Conservation (phyloP, 1,140 invertebrate species). For the Drosophila ananassae region DNA sequence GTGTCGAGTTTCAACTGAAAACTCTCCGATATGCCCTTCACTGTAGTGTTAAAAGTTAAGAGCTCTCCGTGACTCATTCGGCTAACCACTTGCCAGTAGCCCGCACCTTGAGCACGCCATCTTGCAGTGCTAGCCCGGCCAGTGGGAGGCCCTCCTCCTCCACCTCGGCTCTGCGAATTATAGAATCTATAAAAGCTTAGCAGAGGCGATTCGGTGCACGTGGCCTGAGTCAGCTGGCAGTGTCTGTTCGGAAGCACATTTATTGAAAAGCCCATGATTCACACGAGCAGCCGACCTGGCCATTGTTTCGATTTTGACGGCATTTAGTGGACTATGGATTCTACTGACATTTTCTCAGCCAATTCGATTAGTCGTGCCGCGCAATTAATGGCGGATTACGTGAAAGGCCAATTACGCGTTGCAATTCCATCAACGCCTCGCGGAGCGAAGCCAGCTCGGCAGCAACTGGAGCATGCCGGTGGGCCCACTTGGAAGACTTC, state of each 20-base stretch:
- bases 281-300: slow-evolving; percentile 9
- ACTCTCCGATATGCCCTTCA: not conserved
- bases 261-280: slow-evolving; percentile 25
- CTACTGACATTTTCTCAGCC: slow-evolving; percentile 17
- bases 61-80: slow-evolving; percentile 17
- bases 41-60: not conserved
- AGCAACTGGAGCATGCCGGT: slow-evolving; percentile 36
- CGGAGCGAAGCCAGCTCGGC: slow-evolving; percentile 9
- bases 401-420: slow-evolving; percentile 43
- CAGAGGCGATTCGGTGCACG: slow-evolving; percentile 22
- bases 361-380: slow-evolving; percentile 29
- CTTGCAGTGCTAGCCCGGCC: slow-evolving; percentile 5
- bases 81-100: slow-evolving; percentile 1
- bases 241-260: not conserved
- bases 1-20: not conserved
- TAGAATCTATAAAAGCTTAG: slow-evolving; percentile 20
- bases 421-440: slow-evolving; percentile 33
- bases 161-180: slow-evolving; percentile 14
- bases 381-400: slow-evolving; percentile 46
- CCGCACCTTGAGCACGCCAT: slow-evolving; percentile 33
- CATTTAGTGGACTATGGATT: slow-evolving; percentile 6
- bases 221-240: slow-evolving; percentile 43
- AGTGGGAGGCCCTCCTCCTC: not conserved
- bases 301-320: slow-evolving; percentile 21
- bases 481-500: slow-evolving; percentile 40